Evolutionary conservation across 2,113 vertebrate genomes (phyloP), one percentile per base, ranked within the genome.

Genomic region (Callipepla californica): DNA sequence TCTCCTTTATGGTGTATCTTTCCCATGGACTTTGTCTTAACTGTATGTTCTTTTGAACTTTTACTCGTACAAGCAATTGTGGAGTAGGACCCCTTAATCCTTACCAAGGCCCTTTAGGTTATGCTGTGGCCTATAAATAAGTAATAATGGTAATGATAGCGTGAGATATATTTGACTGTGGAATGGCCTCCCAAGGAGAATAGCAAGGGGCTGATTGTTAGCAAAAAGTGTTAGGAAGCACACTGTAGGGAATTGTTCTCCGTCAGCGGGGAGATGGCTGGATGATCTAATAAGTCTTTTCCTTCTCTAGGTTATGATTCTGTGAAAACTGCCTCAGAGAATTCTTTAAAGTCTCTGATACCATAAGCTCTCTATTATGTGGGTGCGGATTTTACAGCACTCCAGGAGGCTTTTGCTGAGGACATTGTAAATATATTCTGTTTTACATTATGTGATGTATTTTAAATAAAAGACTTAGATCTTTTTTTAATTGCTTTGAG

Each of bases 361-460:
- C 81, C 89, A 51, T 95, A 92, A 94, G 82, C 91, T 90, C 63
- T 92, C 85, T 88, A 34, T 80, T 96, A 91, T 3, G 68, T 94
- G 79, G 75, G 61, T 96, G 91, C 91, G 79, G 81, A 57, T 92
- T 96, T 95, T 95, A 90, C 57, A 85, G 85, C 85, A 80, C 75
- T 91, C 87, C 5, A 3, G 89, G 93, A 94, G 61, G 50, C 72
- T 90, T 48, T 95, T 92, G 44, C 87, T 83, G 53, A 96, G 79
- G 96, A 90, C 91, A 90, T 57, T 90, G 61, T 91, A 95, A 91
- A 95, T 96, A 88, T 90, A 96, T 96, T 95, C 92, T 80, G 77
- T 84, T 96, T 92, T 65, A 96, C 87, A 36, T 68, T 90, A 47
- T 94, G 66, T 95, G 85, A 95, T 96, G 89, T 83, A 90, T 96